phyloP scores from a whole-genome alignment of 2,113 vertebrate genomes.

The Neodontobutis hainanensis region DNA sequence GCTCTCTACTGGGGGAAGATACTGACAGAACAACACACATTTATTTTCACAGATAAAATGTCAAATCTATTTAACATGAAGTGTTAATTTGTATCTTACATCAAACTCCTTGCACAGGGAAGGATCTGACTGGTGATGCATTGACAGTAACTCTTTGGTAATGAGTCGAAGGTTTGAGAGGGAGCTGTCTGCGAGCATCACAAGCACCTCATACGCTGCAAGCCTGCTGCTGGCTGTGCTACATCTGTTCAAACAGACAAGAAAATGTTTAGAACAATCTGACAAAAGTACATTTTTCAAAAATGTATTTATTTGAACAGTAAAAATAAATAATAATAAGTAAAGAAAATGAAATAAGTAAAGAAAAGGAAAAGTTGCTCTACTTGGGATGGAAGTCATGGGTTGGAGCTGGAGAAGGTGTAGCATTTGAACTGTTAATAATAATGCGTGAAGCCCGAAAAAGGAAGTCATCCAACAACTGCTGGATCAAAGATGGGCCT shows the following conservation, averaged over 20 bases:
- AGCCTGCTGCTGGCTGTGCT: constrained; percentile 93
- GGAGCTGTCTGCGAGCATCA: constrained; percentile 98
- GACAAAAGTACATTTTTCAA: neutral
- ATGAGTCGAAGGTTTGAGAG: constrained; percentile 93
- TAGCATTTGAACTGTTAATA: constrained; percentile 93
- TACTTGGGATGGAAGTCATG: constrained; percentile 99
- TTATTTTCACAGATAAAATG: neutral
- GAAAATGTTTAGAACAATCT: neutral
- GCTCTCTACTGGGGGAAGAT: constrained; percentile 95
- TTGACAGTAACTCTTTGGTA: constrained; percentile 90
- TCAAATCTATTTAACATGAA: neutral
- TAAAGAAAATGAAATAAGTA: neutral
- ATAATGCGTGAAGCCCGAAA: constrained; percentile 99
- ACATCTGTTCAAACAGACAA: constrained; percentile 79
- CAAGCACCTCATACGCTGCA: constrained; percentile 96
- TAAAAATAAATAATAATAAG: neutral
- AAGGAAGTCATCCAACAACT: constrained; percentile 96
- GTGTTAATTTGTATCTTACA: constrained; percentile 74
- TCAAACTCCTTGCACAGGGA: constrained; percentile 97
- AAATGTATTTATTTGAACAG: neutral
- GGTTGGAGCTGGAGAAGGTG: constrained; percentile 87
- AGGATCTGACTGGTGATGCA: constrained; percentile 98
- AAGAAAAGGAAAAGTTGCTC: constrained; percentile 19
- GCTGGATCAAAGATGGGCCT: constrained; percentile 97
- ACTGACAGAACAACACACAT: constrained; percentile 69